Percentiles rank a stretch among this genome's conserved stretches.
Evolutionary conservation across 2,888 invertebrate species (phyloP).

Genomic region (Oscheius sp.): DNA sequence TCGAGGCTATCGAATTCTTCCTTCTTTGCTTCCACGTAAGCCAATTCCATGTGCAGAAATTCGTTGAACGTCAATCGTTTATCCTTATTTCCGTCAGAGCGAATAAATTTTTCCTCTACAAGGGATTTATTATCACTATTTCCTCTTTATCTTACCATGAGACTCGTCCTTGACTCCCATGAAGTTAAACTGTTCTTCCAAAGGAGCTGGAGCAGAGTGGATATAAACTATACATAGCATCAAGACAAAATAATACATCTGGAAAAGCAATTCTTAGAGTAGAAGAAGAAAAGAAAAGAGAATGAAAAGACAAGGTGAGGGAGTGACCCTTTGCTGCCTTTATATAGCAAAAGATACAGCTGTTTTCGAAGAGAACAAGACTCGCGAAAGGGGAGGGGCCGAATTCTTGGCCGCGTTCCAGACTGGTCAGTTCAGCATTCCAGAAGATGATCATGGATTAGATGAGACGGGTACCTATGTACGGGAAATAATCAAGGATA

Average conservation of each 20-base stretch:
- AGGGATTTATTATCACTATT: conserved; percentile 1
- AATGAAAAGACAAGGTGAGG: background rate
- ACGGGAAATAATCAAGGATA: background rate
- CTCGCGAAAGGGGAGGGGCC: conserved; percentile 18
- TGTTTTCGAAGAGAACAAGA: conserved; percentile 24
- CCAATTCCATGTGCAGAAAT: conserved; percentile 63
- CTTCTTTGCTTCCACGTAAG: conserved; percentile 62
- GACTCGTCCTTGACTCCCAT: conserved; percentile 43
- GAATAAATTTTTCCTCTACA: conserved; percentile 58
- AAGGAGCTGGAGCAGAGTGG: conserved; percentile 32
- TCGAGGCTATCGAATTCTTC: conserved; percentile 65
- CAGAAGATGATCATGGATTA: background rate
- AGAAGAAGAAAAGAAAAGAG: background rate
- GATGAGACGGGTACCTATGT: background rate
- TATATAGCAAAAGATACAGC: conserved; percentile 20
- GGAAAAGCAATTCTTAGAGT: background rate
- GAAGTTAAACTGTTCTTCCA: conserved; percentile 48
- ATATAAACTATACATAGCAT: background rate
- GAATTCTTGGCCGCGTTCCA: conserved; percentile 15
- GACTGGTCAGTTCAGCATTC: background rate
- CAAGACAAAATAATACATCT: background rate
- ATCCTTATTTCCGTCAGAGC: conserved; percentile 58
- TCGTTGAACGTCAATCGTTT: conserved; percentile 60
- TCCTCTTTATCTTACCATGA: conserved; percentile 37
- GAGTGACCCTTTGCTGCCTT: background rate